Evolutionary conservation across 2,888 invertebrate genomes (phyloP), one percentile per base, ranked within the genome.

Genomic region (Diplazon laetatorius): DNA sequence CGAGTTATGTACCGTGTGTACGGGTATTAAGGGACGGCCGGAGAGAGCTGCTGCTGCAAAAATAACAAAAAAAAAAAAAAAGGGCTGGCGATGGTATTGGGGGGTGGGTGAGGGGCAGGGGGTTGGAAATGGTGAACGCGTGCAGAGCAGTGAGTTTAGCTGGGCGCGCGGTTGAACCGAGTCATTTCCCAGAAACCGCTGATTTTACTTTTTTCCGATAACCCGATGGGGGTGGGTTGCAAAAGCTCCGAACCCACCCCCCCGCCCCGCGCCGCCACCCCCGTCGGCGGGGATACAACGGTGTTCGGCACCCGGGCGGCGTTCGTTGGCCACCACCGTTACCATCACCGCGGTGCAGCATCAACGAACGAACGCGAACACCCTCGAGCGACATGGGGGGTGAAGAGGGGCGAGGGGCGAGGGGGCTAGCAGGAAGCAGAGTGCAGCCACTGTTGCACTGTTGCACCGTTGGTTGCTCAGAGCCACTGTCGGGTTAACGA

Each of bases 141-240:
- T 55, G 69, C 46, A 52, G 57, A 48, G 16, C 30, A 60, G 66
- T 42, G 66, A 44, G 68, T 66, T 59, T 66, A 55, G 63, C 30
- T n/a, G 44, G 55, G 57, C 62, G 65, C 50, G 52, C 50, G 65
- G 65, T 66, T 52, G 65, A 50, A 66, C 50, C 65, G 57, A 65
- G 57, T 52, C 57, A 46, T 77, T 77, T 77, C 65, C 72, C 72
- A 72, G 72, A 77, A 77, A 77, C 77, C 77, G 77, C 71, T 77
- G 77, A 77, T 77, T 77, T 77, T 72, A 77, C 77, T 52, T 77
- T 77, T 77, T 77, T 77, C 77, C 77, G 68, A 77, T 77, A 77
- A 77, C 72, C 72, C 52, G 65, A 39, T 39, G 37, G 14, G 65
- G 65, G 48, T 25, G 44, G 50, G 48, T 14, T 20, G 37, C 65